Base-by-base conservation (phyloP, 2,113 vertebrate species). In the Mesoclemmys tuberculata region DNA sequence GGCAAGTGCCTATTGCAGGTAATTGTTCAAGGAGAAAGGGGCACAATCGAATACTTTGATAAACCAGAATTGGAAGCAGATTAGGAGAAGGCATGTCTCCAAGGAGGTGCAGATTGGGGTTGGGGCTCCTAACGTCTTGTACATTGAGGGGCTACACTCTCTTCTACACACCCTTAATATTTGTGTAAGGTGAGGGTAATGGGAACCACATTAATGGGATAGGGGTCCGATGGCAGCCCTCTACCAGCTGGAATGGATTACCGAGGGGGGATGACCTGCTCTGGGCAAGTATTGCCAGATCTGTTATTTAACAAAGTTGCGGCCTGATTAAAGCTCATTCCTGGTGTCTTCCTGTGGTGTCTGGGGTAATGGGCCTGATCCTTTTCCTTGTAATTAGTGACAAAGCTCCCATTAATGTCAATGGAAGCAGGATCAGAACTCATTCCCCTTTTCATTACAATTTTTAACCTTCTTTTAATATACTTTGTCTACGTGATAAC, bases 221-320 rank as follows among this genome's bases (percentile, higher is more conserved):
- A 51, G n/a, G 44, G 2, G 10, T 10, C 35, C 19, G 35, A n/a
- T 80, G 38, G 29, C 27, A 18, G 12, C 5, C 2, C 35, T 84
- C 7, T 8, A n/a, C 1, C 0, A 80, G 14, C 38, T 68, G 61
- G 61, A 68, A 68, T n/a, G 35, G 61, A 35, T 35, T 64, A 64
- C 31, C 8, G 79, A 93, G 21, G 18, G 26, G 56, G 78, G 31
- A 41, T 49, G 46, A 68, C 26, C 35, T 92, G 6, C 55, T 58
- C 8, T 0, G 0, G 6, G 6, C 22, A 18, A 77, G 9, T 55
- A 0, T 41, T 78, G 49, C 49, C 44, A 87, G 10, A 21, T 2
- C 31, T n/a, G 61, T n/a, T 68, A 19, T 68, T 68, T 68, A 68
- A n/a, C 61, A n/a, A 21, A 21, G 16, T 68, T 68, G 61, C 16